Conservation (phyloP, 1,140 invertebrate species). For the Pygmarrhopalites habei region DNA sequence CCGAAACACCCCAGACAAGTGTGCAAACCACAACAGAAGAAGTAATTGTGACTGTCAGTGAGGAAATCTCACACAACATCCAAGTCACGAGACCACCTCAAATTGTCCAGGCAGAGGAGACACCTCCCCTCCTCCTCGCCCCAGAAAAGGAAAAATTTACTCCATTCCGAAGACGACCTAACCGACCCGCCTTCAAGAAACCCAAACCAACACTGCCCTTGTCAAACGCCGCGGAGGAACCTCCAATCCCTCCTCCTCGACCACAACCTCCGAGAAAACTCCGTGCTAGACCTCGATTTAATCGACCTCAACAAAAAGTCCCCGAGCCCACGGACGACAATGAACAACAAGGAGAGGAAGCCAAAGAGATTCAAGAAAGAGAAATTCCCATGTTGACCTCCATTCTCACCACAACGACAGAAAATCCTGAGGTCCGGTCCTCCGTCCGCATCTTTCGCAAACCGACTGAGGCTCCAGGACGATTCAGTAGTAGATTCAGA, state of each 20-base stretch:
- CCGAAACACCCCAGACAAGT: neutral
- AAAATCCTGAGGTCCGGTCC: neutral
- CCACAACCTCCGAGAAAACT: slow-evolving; percentile 2
- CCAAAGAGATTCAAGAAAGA: slow-evolving; percentile 1
- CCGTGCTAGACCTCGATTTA: neutral
- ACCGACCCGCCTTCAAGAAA: slow-evolving; percentile 5
- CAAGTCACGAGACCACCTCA: too few relatives aligned
- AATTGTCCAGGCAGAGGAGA: neutral
- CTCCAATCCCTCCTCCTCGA: neutral
- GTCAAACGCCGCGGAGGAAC: neutral
- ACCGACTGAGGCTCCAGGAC: slow-evolving; percentile 34
- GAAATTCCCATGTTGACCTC: neutral
- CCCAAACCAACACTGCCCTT: slow-evolving; percentile 1
- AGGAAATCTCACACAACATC: too few relatives aligned
- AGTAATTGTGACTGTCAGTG: too few relatives aligned
- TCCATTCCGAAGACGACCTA: neutral
- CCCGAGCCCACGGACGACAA: neutral
- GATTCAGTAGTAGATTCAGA: slow-evolving; percentile 24
- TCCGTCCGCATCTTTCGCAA: slow-evolving; percentile 27
- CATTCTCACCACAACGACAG: neutral
- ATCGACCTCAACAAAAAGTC: neutral
- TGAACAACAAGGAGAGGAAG: slow-evolving; percentile 1
- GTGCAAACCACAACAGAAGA: neutral
- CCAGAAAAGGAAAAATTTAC: neutral
- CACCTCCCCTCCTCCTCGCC: too few relatives aligned